These are phyloP conservation scores for Merodon equestris DNA, from an alignment of 2,888 invertebrate genomes.

Conservation along the genomic window DNA sequence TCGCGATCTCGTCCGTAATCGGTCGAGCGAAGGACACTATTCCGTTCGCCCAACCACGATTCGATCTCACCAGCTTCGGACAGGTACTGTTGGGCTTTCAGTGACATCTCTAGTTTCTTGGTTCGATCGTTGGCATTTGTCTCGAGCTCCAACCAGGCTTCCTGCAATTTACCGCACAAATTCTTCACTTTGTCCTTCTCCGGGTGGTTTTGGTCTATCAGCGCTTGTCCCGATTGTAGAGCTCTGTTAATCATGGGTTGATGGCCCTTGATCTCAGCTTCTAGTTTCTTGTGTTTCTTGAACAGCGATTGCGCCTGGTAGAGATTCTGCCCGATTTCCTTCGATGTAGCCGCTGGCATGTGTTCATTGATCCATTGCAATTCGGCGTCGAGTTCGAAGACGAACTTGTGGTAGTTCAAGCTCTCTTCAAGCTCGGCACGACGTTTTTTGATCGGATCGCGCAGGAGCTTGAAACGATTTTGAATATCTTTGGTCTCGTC, in stretches of 20 bases:
- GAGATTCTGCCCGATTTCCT: slow-evolving; percentile 88
- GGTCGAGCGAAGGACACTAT: slow-evolving; percentile 88
- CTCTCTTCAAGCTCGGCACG: slow-evolving; percentile 91
- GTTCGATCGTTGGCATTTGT: slow-evolving; percentile 86
- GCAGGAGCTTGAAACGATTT: slow-evolving; percentile 84
- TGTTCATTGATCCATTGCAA: slow-evolving; percentile 97
- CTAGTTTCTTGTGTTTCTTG: slow-evolving; percentile 96
- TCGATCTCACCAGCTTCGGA: slow-evolving; percentile 95
- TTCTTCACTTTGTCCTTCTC: slow-evolving; percentile 88
- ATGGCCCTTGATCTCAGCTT: slow-evolving; percentile 92
- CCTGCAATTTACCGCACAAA: slow-evolving; percentile 85
- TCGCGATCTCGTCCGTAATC: slow-evolving; percentile 95
- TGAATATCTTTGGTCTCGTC: slow-evolving; percentile 87
- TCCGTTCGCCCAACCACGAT: slow-evolving; percentile 94
- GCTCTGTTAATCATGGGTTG: slow-evolving; percentile 91
- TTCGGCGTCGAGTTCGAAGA: slow-evolving; percentile 94
- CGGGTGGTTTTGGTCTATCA: slow-evolving; percentile 89
- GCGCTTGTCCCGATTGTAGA: slow-evolving; percentile 86
- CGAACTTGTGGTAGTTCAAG: slow-evolving; percentile 90
- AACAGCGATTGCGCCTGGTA: slow-evolving; percentile 94
- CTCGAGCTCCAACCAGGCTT: slow-evolving; percentile 87
- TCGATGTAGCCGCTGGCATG: slow-evolving; percentile 87
- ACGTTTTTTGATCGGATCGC: slow-evolving; percentile 85
- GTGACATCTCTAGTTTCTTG: slow-evolving; percentile 89
- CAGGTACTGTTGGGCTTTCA: slow-evolving; percentile 94